phyloP scores from a whole-genome alignment of 2,797 vertebrate species.

The Capromys pilorides region DNA sequence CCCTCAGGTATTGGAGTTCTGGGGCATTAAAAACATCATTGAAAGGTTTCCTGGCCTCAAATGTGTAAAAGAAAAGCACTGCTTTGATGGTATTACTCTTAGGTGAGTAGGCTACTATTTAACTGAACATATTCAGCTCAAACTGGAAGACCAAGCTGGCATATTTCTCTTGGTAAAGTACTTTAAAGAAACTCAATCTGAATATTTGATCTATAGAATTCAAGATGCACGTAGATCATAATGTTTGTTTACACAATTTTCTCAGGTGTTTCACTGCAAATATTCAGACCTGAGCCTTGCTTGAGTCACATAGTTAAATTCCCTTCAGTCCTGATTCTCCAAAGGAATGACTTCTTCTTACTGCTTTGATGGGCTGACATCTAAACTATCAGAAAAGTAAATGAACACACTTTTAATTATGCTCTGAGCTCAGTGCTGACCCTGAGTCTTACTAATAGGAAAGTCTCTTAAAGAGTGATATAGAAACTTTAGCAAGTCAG shows the following conservation, averaged over 20 bases:
- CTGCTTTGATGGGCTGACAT: not conserved
- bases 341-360: not conserved
- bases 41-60: slow-evolving; percentile 60
- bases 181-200: slow-evolving; percentile 19
- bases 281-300: slow-evolving; percentile 14
- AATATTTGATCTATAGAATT: not conserved
- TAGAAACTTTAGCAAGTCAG: not conserved
- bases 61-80: slow-evolving; percentile 52
- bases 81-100: slow-evolving; percentile 60
- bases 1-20: slow-evolving; percentile 62
- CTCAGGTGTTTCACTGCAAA: not conserved
- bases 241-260: slow-evolving; percentile 49
- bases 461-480: slow-evolving; percentile 1
- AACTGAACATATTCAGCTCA: slow-evolving; percentile 50
- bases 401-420: not conserved
- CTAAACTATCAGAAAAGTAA: not conserved
- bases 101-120: slow-evolving; percentile 38
- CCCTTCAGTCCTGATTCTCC: not conserved
- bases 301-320: not conserved
- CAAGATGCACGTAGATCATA: not conserved
- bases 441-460: not conserved
- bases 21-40: slow-evolving; percentile 66
- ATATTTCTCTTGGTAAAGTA: slow-evolving; percentile 22
- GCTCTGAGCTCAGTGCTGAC: not conserved
- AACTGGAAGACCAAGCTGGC: not conserved